Percentiles rank a stretch among this genome's conserved stretches.
These are phyloP conservation scores for Tympanuchus pallidicinctus DNA, from an alignment of 2,113 vertebrate genomes.

Conservation along the genomic window DNA sequence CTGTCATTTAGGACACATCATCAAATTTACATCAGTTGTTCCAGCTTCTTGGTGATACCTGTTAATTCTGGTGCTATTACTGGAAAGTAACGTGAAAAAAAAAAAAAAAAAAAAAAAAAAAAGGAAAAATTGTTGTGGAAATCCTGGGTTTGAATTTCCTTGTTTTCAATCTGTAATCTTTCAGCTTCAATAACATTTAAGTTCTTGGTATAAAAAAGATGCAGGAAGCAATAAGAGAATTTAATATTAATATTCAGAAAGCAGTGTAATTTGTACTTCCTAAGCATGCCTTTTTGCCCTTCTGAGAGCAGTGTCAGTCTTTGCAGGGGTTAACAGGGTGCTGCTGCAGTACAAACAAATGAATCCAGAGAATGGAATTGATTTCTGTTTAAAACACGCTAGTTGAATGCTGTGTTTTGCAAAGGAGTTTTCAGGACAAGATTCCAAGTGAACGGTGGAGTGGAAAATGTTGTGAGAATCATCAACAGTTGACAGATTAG, in stretches of 20 bases:
- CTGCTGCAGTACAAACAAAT: neutral
- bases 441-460: neutral
- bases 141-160: neutral
- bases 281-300: neutral
- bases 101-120: neutral
- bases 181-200: neutral
- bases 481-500: neutral
- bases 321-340: neutral
- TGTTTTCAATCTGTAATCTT: neutral
- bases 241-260: neutral
- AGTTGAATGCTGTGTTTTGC: neutral
- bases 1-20: neutral
- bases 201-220: neutral
- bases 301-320: neutral
- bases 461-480: neutral
- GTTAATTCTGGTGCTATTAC: neutral
- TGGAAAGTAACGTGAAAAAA: rapidly evolving
- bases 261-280: neutral
- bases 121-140: neutral
- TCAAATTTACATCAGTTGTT: neutral
- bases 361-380: neutral
- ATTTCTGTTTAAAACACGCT: neutral
- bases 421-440: neutral
- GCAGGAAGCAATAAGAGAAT: neutral
- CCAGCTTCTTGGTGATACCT: neutral